phyloP scores from a whole-genome alignment of 2,888 invertebrate species.

The Pterostichus madidus region DNA sequence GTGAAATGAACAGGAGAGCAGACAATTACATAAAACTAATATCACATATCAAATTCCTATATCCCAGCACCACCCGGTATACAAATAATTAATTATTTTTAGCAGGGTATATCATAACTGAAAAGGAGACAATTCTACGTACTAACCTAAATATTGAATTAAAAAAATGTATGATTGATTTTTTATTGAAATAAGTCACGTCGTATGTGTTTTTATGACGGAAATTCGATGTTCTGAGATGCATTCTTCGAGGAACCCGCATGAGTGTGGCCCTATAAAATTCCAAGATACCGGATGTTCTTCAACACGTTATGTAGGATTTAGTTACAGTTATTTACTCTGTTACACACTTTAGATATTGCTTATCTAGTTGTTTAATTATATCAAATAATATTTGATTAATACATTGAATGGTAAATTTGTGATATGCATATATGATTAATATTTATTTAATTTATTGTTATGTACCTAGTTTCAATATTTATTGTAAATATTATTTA shows the following conservation, averaged over 20 bases:
- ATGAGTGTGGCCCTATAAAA: slow-evolving; percentile 21
- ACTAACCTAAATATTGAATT: too few relatives aligned
- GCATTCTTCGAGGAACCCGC: slow-evolving; percentile 27
- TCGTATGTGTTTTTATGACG: not conserved
- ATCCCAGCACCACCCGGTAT: too few relatives aligned
- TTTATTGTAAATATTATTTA: not conserved
- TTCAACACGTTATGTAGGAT: slow-evolving; percentile 7
- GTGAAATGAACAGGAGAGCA: too few relatives aligned
- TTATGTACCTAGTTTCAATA: not conserved
- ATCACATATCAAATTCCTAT: too few relatives aligned
- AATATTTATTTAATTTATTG: slow-evolving; percentile 6
- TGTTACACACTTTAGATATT: not conserved
- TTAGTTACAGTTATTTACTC: slow-evolving; percentile 8
- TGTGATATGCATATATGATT: slow-evolving; percentile 1
- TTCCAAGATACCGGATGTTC: slow-evolving; percentile 30
- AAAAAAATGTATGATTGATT: too few relatives aligned
- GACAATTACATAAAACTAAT: too few relatives aligned
- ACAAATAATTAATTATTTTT: too few relatives aligned
- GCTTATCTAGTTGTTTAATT: slow-evolving; percentile 14
- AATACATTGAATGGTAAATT: not conserved
- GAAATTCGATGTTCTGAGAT: slow-evolving; percentile 42
- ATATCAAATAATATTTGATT: slow-evolving; percentile 27
- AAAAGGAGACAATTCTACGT: too few relatives aligned
- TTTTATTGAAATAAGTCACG: too few relatives aligned
- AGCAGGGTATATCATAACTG: too few relatives aligned